Base-by-base conservation (phyloP, 2,888 invertebrate genomes). In the Agriopis marginaria region DNA sequence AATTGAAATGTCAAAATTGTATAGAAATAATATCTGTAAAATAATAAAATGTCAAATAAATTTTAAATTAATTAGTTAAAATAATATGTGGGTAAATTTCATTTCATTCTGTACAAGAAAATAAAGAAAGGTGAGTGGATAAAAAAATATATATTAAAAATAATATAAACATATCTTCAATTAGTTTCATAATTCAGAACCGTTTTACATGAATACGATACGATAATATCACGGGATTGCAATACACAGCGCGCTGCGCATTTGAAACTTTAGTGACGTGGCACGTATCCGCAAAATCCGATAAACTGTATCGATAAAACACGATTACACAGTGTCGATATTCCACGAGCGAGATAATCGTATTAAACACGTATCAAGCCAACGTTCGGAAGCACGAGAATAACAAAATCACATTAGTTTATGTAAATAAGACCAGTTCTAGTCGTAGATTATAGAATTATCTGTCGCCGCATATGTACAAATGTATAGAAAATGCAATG, bases 351-450 rank as follows among this genome's bases (percentile, higher is more conserved):
- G 62, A 68, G 74, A 72, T 80, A 79, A 81, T 81, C 79, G 79
- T 73, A 79, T 78, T 77, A 79, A 76, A 74, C 39, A 69, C 63
- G 55, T 71, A 77, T 76, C 54, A 74, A 76, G 73, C 74, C 64
- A 71, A 76, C 73, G 73, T 74, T 71, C 70, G 69, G 67, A 64
- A 65, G 68, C 59, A 72, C 68, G 67, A 74, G 71, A 58, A 71
- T 71, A 75, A 79, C 75, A 70, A 76, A 79, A 78, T 78, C 79
- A 80, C 79, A 81, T 82, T 75, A 76, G 72, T 75, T 70, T 78
- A 82, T 82, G 81, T 72, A 77, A 81, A 82, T 82, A 55, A 63
- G 70, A 77, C 78, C 71, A 68, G 77, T 75, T 66, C 45, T 51
- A 68, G 61, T 63, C 65, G 32, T 65, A 68, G 62, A 65, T 71